phyloP scores from a whole-genome alignment of 2,797 vertebrate genomes.

The Sphenopsis melanotis region DNA sequence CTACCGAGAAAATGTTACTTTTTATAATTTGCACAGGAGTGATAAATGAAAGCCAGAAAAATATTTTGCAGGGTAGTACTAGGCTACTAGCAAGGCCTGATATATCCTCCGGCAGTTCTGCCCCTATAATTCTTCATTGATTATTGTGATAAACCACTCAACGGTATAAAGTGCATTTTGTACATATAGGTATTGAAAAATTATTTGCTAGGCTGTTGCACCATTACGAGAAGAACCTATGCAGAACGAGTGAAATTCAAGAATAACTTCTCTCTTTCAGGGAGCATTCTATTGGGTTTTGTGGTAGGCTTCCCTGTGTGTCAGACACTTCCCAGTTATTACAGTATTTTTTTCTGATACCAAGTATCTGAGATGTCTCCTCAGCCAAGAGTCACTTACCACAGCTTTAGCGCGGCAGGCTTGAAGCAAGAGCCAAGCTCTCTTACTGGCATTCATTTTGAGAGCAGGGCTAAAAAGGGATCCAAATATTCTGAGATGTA shows the following conservation, averaged over 20 bases:
- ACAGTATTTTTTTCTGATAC: not conserved
- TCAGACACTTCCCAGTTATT: not conserved
- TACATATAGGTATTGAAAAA: not conserved
- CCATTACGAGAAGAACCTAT: not conserved
- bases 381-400: not conserved
- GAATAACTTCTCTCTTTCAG: not conserved
- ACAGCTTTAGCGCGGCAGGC: not conserved
- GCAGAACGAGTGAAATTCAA: not conserved
- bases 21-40: not conserved
- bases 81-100: not conserved
- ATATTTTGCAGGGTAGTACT: not conserved
- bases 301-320: not conserved
- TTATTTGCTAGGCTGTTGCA: not conserved
- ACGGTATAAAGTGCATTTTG: fast-evolving
- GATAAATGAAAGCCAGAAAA: not conserved
- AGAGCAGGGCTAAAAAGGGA: not conserved
- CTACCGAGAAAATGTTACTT: not conserved
- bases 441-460: not conserved
- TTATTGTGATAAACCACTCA: not conserved
- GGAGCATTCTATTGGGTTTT: not conserved
- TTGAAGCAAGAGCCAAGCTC: not conserved
- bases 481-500: not conserved
- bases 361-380: not conserved
- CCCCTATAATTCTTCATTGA: not conserved
- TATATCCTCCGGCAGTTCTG: not conserved